These are phyloP conservation scores for Patella pellucida DNA, from an alignment of 2,888 invertebrate species.

Conservation along the genomic window DNA sequence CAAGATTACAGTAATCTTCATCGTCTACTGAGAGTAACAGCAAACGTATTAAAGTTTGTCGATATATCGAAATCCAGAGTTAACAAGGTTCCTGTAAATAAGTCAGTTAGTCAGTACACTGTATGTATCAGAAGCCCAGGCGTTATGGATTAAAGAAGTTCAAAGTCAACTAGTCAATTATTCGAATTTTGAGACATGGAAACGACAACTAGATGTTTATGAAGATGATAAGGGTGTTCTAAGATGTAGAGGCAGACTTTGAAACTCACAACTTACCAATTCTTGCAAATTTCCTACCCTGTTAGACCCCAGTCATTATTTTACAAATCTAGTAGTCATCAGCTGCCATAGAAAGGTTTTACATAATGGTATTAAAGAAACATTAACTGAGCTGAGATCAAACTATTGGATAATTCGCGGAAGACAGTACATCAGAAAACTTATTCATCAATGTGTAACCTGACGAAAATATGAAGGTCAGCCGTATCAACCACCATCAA, in stretches of 20 bases:
- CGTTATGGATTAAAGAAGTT: not conserved
- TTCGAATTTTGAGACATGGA: not conserved
- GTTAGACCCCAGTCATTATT: not conserved
- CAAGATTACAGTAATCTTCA: not conserved
- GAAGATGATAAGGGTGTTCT: not conserved
- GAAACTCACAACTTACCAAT: not conserved
- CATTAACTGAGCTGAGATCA: not conserved
- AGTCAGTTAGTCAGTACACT: not conserved
- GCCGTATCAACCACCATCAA: conserved; percentile 6
- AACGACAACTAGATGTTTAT: not conserved
- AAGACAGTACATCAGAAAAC: not conserved
- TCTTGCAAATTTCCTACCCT: not conserved
- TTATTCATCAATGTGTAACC: not conserved
- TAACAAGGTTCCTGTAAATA: not conserved
- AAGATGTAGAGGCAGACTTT: not conserved
- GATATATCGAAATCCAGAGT: not conserved
- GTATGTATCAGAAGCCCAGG: not conserved
- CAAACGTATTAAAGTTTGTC: not conserved
- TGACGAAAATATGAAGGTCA: conserved; percentile 7
- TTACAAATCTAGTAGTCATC: not conserved
- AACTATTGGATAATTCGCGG: conserved; percentile 9
- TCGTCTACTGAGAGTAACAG: conserved; percentile 2
- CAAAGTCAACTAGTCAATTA: not conserved
- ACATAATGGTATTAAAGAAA: not conserved
- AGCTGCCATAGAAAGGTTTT: not conserved